Evolutionary conservation across 2,888 invertebrate genomes (phyloP).

Genomic region (Limnephilus auricula): DNA sequence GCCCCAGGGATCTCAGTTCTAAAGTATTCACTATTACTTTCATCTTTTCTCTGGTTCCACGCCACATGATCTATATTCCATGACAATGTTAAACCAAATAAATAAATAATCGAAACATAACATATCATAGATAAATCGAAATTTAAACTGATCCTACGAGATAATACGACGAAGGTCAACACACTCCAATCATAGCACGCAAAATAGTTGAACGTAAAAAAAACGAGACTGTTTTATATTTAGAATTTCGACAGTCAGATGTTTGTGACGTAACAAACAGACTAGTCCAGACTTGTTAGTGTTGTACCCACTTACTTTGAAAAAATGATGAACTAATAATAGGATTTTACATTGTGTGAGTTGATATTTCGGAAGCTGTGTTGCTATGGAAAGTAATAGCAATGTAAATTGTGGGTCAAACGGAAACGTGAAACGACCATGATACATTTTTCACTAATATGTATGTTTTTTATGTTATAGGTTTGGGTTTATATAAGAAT

Average conservation of each 20-base stretch:
- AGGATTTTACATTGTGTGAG: neutral
- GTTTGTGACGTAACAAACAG: constrained; percentile 37
- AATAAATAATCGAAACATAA: neutral
- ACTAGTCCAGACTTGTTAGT: constrained; percentile 25
- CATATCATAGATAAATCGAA: neutral
- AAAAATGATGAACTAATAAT: neutral
- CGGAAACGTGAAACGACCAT: neutral
- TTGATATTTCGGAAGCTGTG: neutral
- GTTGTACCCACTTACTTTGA: neutral
- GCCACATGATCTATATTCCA: no score
- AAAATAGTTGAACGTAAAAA: constrained; percentile 23
- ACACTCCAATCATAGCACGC: constrained; percentile 18
- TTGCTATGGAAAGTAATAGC: neutral
- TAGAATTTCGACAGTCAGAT: constrained; percentile 44
- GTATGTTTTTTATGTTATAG: no score
- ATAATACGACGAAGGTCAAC: constrained; percentile 34
- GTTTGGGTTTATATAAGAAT: no score
- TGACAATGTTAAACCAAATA: no score
- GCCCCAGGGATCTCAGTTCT: no score
- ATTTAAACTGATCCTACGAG: neutral
- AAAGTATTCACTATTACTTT: no score
- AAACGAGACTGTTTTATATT: neutral
- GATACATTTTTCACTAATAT: no score
- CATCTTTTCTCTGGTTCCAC: no score
- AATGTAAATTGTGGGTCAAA: neutral